Conservation (phyloP, 2,888 invertebrate species). For the Coenonympha glycerion region DNA sequence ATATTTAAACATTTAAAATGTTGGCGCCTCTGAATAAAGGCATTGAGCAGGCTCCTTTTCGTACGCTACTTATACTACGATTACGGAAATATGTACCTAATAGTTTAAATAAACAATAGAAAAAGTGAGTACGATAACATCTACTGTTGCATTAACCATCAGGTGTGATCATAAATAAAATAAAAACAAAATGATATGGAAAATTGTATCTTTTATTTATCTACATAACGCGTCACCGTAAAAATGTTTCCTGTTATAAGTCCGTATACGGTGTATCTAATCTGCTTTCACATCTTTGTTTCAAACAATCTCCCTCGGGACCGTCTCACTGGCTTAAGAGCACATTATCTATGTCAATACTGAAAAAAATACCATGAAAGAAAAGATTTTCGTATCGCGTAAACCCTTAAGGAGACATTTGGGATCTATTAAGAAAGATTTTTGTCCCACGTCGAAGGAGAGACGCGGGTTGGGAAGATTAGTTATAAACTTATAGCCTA, state of each 20-base stretch:
- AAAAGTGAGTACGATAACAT: too few species aligned
- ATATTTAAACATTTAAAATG: too few species aligned
- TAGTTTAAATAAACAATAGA: too few species aligned
- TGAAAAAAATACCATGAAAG: conserved; percentile 48
- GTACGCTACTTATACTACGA: too few species aligned
- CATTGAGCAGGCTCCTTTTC: too few species aligned
- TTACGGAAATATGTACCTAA: too few species aligned
- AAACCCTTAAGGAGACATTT: conserved; percentile 58
- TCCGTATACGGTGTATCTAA: conserved; percentile 52
- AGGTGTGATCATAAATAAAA: too few species aligned
- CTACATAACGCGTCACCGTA: conserved; percentile 34
- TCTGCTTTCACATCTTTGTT: conserved; percentile 61
- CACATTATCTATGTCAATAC: conserved; percentile 72
- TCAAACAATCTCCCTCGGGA: conserved; percentile 55
- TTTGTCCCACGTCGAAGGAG: conserved; percentile 35
- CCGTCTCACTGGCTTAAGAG: conserved; percentile 42
- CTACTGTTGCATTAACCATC: too few species aligned
- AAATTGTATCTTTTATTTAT: conserved; percentile 21
- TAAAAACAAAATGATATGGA: background rate
- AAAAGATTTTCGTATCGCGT: conserved; percentile 64
- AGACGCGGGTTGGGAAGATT: conserved; percentile 33
- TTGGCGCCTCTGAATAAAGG: too few species aligned
- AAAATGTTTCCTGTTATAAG: conserved; percentile 49
- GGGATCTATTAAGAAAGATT: conserved; percentile 65
- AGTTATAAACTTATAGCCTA: conserved; percentile 11